Evolutionary conservation across 1,140 invertebrate species (phyloP), one percentile per base, ranked within the genome.

Genomic region (Globodera ellingtonae): DNA sequence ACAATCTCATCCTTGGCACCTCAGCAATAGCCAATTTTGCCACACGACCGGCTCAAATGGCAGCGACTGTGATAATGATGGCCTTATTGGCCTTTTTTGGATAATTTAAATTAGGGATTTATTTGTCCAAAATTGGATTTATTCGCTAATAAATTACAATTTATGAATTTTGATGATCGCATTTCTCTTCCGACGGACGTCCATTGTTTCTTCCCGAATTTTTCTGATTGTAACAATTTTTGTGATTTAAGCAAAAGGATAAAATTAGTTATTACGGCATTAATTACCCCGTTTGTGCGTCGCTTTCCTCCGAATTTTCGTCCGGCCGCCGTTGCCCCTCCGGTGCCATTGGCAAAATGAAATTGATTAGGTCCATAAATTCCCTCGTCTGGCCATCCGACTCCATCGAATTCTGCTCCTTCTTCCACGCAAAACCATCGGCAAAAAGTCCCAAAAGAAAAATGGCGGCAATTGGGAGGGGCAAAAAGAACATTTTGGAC

Each of bases 1-100:
- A 75, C 65, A 35, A 75, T 56, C 46, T 75, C 56, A 75, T 75
- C 44, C 65, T 75, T 46, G 73, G 73, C 7, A 75, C 56, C 10
- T 62, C 56, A 18, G 56, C 56, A 6, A 4, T 18, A 18, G 56
- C 5, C 56, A 62, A 62, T 62, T 62, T 62, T 18, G 56, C 13
- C 56, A 18, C 10, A 62, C 56, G 56, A 62, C 4, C 56, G 13
- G 18, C 56, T 6, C 56, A 62, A 62, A 62, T 62, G 56, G 56
- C 18, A 18, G 56, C 56, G 5, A 52, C 10, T 52, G 7, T 52
- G 4, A 52, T 52, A 52, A 52, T 52, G 50, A 52, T 52, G 10
- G 7, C 7, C 10, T 52, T 52, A 52, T 52, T 52, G 10, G 50
- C 10, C 10, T 4, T 52, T 52, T 13, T 52, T 52, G 7, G 50